phyloP scores from a whole-genome alignment of 2,113 vertebrate genomes.

The Pterocles gutturalis region DNA sequence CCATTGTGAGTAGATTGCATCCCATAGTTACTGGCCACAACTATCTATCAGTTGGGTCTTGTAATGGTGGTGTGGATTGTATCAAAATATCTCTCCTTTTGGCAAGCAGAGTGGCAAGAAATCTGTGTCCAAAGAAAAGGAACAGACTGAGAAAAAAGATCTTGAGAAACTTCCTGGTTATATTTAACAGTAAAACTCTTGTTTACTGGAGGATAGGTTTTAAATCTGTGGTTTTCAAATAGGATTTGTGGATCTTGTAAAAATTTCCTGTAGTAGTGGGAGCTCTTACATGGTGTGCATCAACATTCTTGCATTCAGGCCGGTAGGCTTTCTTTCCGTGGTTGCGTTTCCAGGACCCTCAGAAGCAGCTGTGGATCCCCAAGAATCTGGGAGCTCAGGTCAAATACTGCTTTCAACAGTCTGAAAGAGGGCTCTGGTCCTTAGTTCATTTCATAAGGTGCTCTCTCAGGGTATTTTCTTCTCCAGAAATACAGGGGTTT shows the following conservation, averaged over 20 bases:
- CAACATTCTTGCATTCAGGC: conserved; percentile 1
- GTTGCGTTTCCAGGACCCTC: not conserved
- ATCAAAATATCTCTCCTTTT: not conserved
- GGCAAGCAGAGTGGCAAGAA: not conserved
- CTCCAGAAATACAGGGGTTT: not conserved
- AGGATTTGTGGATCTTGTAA: conserved; percentile 19
- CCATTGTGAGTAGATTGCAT: not conserved
- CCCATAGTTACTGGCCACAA: not conserved
- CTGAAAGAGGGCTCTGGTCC: not conserved
- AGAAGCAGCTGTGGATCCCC: not conserved
- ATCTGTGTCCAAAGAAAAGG: not conserved
- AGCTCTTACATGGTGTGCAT: not conserved
- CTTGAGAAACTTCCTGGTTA: not conserved
- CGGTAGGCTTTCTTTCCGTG: not conserved
- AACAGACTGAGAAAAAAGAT: not conserved
- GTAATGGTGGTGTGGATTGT: not conserved
- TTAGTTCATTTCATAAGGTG: not conserved
- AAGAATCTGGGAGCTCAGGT: not conserved
- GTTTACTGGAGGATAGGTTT: conserved; percentile 47
- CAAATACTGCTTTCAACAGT: not conserved
- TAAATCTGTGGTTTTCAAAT: conserved; percentile 48
- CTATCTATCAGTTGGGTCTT: not conserved
- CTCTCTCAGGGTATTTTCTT: not conserved
- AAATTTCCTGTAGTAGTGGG: conserved; percentile 30
- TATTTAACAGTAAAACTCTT: conserved; percentile 1